A percentile compares a stretch with the other conserved stretches of the same genome.
Conservation (phyloP, 1,140 invertebrate genomes). For the Acromyrmex echinatior region DNA sequence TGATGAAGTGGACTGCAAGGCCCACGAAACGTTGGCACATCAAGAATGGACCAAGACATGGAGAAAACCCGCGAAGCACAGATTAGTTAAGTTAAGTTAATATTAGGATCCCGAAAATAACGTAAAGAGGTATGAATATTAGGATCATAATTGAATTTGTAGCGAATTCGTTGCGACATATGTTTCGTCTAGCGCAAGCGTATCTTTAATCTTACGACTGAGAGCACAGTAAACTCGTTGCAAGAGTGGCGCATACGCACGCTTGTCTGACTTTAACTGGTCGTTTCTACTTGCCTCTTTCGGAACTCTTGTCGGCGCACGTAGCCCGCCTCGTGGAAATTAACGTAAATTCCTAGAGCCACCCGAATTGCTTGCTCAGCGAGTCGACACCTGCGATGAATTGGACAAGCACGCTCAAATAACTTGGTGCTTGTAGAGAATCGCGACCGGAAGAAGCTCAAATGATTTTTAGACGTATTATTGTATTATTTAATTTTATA, state of each 20-base stretch:
- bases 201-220: conserved; percentile 43
- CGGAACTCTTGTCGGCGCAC: conserved; percentile 36
- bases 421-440: conserved; percentile 30
- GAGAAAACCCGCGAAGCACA: no score
- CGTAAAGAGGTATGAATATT: not conserved
- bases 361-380: conserved; percentile 60
- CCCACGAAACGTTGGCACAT: no score
- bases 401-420: conserved; percentile 55
- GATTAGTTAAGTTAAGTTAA: no score
- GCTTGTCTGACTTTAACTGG: conserved; percentile 51
- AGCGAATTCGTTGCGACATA: not conserved
- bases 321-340: conserved; percentile 37
- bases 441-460: not conserved
- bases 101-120: not conserved
- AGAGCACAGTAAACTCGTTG: conserved; percentile 26
- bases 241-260: conserved; percentile 35
- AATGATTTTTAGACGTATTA: no score
- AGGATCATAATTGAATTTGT: not conserved
- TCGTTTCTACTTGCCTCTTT: conserved; percentile 40
- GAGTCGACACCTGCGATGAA: conserved; percentile 65
- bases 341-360: conserved; percentile 49
- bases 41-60: no score
- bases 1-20: no score
- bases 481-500: not conserved
- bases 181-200: conserved; percentile 10